Conservation (phyloP, 2,113 vertebrate species). For the Nesoenas mayeri region DNA sequence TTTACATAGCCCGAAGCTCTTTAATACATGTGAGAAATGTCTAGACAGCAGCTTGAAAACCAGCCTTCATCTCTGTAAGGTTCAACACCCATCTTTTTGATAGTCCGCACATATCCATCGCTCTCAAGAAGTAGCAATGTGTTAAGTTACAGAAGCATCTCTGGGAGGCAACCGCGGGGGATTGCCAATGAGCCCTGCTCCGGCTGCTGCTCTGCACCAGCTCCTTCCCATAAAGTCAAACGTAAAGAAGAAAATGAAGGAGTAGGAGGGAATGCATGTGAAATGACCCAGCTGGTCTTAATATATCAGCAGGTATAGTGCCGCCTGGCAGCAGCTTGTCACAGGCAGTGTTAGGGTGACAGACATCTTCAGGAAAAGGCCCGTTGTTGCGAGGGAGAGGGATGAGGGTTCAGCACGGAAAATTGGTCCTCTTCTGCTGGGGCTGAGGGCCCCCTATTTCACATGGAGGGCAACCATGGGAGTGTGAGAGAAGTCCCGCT, state of each 20-base stretch:
- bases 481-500: fast-evolving
- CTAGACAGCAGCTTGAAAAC: slow-evolving; percentile 26
- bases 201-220: background rate
- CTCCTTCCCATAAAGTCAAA: background rate
- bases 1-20: background rate
- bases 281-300: background rate
- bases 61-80: background rate
- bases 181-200: background rate
- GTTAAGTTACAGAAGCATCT: background rate
- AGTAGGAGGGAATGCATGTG: background rate
- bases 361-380: background rate
- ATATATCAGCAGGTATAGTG: background rate
- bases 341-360: fast-evolving
- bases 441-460: fast-evolving
- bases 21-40: background rate
- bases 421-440: background rate
- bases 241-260: background rate
- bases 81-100: background rate
- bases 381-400: fast-evolving
- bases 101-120: background rate
- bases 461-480: fast-evolving
- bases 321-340: fast-evolving
- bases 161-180: fast-evolving
- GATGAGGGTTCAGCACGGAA: background rate
- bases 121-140: background rate